Evolutionary conservation across 2,888 invertebrate species (phyloP).

Genomic region (Conistra vaccinii): DNA sequence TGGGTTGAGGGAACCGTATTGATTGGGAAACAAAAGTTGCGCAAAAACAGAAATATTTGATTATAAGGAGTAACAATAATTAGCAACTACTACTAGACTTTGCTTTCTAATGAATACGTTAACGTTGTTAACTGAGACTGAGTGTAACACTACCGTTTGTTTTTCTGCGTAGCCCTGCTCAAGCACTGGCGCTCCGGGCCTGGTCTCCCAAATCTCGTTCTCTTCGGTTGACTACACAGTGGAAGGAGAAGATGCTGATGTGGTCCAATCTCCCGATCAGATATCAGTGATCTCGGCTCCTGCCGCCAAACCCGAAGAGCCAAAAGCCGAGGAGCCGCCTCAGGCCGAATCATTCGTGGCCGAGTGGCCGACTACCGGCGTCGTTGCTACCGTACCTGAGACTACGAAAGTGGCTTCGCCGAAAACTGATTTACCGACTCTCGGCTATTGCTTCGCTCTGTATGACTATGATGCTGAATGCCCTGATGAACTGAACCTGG

Average conservation of each 20-base stretch:
- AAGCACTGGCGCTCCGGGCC: conserved; percentile 88
- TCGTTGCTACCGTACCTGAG: conserved; percentile 5
- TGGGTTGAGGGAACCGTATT: too few relatives aligned
- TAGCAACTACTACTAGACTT: background rate
- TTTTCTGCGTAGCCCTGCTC: conserved; percentile 72
- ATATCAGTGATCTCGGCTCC: conserved; percentile 93
- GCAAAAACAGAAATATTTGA: too few relatives aligned
- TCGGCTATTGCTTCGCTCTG: conserved; percentile 95
- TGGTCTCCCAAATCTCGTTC: conserved; percentile 96
- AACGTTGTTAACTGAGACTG: background rate
- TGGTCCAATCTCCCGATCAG: conserved; percentile 93
- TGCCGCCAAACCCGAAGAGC: conserved; percentile 84
- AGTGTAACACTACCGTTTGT: conserved; percentile 12
- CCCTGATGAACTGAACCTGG: conserved; percentile 96
- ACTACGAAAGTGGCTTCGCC: conserved; percentile 5
- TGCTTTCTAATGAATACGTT: background rate
- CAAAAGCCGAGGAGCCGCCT: conserved; percentile 51
- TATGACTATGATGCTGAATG: conserved; percentile 98
- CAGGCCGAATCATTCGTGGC: conserved; percentile 51
- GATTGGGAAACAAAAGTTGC: background rate
- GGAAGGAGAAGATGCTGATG: conserved; percentile 94
- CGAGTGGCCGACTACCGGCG: conserved; percentile 37
- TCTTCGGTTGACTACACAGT: conserved; percentile 98
- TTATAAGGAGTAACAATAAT: background rate
- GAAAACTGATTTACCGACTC: conserved; percentile 71